Base-by-base conservation (phyloP, 2,888 invertebrate genomes). In the Brachylomia viminalis region DNA sequence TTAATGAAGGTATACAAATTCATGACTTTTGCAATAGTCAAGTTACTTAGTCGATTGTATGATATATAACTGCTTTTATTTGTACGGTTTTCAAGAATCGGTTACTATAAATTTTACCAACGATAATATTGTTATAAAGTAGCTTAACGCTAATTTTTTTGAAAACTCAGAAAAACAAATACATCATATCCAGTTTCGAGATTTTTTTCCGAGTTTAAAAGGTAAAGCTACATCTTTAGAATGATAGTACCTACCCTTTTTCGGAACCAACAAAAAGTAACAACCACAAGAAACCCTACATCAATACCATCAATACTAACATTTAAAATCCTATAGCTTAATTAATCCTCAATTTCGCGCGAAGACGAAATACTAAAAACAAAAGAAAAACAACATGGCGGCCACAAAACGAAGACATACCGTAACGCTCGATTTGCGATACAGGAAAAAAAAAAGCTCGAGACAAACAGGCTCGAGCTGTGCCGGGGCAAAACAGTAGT, bases 401-500 rank as follows among this genome's bases (percentile, higher is more conserved):
- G 78, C 62, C 72, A 85, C 88, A 90, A 90, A 90, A 89, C 83
- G 88, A 90, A 86, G 86, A 87, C 83, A 87, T 86, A 85, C 86
- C 87, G 92, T 92, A 91, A 92, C 93, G 93, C 91, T 92, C 91
- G 93, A 93, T 93, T 93, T 92, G 90, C 90, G 90, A 92, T 92
- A 91, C 92, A 86, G 84, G 77, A 67, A 86, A 87, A 91, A 90
- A 90, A 90, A 90, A 86, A 83, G 86, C 89, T 90, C 91, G 89
- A 90, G 81, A 84, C 80, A 52, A 70, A 83, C 83, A 85, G 83
- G 82, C 81, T 84, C 87, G 89, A 88, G 88, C 85, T 86, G 79
- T 87, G 90, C 87, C 91, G 85, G 90, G 88, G 89, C 90, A 86
- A 91, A 90, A 95, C 95, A 93, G 95, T 95, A 95, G 95, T 95